Conservation (phyloP, 2,888 invertebrate genomes). For the Philopedon plagiatum region DNA sequence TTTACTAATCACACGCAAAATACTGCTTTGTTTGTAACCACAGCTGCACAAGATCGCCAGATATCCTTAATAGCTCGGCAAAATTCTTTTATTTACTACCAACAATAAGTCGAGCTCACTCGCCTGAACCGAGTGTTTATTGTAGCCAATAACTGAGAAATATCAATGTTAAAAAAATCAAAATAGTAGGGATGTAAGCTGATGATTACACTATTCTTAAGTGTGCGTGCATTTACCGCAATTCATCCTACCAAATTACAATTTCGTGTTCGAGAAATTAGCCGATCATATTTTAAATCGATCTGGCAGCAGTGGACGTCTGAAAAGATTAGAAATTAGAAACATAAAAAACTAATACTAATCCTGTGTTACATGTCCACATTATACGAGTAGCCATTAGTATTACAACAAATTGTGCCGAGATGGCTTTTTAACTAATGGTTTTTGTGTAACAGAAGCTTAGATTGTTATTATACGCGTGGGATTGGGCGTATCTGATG, state of each 20-base stretch:
- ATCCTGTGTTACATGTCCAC: conserved; percentile 37
- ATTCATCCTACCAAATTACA: conserved; percentile 34
- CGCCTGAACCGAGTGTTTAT: no score
- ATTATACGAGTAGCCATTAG: conserved; percentile 26
- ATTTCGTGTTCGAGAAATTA: conserved; percentile 32
- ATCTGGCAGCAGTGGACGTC: conserved; percentile 7
- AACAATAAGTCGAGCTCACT: no score
- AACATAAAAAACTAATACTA: conserved; percentile 47
- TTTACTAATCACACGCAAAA: no score
- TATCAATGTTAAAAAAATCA: no score
- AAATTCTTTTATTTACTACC: no score
- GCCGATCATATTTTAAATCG: conserved; percentile 39
- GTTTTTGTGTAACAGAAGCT: conserved; percentile 34
- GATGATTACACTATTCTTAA: no score
- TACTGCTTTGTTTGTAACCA: no score
- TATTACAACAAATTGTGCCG: conserved; percentile 28
- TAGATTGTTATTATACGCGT: conserved; percentile 37
- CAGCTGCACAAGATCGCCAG: no score
- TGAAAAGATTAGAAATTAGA: conserved; percentile 29
- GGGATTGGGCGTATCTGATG: conserved; percentile 23
- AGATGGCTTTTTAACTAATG: conserved; percentile 43
- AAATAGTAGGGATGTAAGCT: no score
- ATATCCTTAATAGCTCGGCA: no score
- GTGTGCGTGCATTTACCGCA: not conserved
- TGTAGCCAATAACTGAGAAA: no score